Base-by-base conservation (phyloP, 2,113 vertebrate genomes). In the Atrichornis clamosus region DNA sequence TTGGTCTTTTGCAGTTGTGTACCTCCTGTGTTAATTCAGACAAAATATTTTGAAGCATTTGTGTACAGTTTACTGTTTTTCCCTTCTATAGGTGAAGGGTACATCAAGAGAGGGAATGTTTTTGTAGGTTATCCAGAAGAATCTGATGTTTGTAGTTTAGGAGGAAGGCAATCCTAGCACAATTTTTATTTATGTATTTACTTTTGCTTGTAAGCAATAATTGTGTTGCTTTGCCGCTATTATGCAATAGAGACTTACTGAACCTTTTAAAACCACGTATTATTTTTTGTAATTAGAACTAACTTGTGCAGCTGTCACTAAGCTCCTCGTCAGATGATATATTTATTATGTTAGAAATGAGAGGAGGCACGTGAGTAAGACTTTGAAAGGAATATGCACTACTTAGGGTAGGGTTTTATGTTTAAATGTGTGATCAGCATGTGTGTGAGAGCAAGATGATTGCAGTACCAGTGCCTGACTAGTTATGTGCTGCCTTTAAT, bases 251-350 rank as follows among this genome's bases (percentile, higher is more conserved):
- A 86, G 84, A 68, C 81, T 95, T 97, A 89, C 10, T 95, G 59
- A 93, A 86, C 89, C 78, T 97, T 97, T 98, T 95, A 95, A 96
- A 95, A 76, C 62, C 74, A 65, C 81, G 53, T 89, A 96, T 81
- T 94, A 65, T 95, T 97, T 91, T 94, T 95, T 82, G 87, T 65
- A 86, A 90, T 85, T 95, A 65, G 90, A 93, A 83, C 81, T 90
- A 83, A 94, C 82, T 96, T 96, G 84, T 96, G 97, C 98, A 98
- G 98, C 98, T 98, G 98, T 98, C 97, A 96, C 97, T 93, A 93
- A 96, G 95, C 97, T 98, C 97, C 87, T 97, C 84, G 87, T 96
- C 96, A 95, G 92, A 97, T 97, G 97, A 97, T 97, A 95, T 97
- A 97, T 97, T 96, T 93, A 90, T 97, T 97, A 92, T 95, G 91